phyloP scores from a whole-genome alignment of 2,113 vertebrate genomes.

The Malurus alboscapulatus region DNA sequence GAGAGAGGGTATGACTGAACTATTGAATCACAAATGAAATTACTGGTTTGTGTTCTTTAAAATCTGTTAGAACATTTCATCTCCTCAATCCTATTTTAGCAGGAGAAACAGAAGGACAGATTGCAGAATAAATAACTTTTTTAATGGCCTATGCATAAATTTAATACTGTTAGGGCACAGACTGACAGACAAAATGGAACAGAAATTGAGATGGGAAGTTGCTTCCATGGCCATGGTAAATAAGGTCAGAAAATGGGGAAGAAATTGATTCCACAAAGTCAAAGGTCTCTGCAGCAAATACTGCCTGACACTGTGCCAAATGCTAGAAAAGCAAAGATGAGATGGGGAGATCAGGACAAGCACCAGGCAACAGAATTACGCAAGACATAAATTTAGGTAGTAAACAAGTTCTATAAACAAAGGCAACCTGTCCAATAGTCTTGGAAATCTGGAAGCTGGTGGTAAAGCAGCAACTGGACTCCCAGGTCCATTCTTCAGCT shows the following conservation, averaged over 20 bases:
- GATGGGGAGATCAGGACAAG: not conserved
- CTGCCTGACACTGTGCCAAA: not conserved
- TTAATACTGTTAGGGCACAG: constrained; percentile 1
- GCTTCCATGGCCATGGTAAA: not conserved
- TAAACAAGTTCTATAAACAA: not conserved
- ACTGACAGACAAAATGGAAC: not conserved
- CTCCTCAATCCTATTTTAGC: not conserved
- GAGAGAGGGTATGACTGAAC: not conserved
- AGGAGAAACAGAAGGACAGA: not conserved
- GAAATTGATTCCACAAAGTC: constrained; percentile 20
- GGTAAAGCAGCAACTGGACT: not conserved
- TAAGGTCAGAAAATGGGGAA: not conserved
- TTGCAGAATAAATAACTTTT: constrained; percentile 34
- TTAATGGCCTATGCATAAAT: not conserved
- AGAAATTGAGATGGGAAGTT: not conserved
- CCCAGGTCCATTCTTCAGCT: not conserved
- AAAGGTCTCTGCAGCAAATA: not conserved
- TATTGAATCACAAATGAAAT: not conserved
- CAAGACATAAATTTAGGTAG: not conserved
- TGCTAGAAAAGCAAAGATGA: not conserved
- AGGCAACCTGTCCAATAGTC: not conserved
- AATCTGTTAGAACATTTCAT: not conserved
- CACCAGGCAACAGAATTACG: not conserved
- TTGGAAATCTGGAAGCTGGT: not conserved
- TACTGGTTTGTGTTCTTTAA: constrained; percentile 14